These are phyloP conservation scores for Drosophila subquinaria DNA, from an alignment of 2,888 invertebrate species.

Conservation along the genomic window DNA sequence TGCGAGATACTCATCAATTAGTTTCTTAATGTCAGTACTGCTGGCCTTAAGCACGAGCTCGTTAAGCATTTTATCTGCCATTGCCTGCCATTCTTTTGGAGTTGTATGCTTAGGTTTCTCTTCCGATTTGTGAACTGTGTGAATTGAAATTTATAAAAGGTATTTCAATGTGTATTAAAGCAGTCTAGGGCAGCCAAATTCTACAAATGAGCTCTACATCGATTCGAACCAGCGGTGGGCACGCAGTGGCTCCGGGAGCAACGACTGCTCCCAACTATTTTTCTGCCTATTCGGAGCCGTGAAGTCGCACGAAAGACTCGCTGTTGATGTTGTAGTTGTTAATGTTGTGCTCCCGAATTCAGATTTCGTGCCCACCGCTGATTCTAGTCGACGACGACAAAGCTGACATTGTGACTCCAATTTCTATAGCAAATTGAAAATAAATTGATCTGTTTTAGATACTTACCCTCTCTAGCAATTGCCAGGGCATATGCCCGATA, in stretches of 20 bases:
- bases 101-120: neutral
- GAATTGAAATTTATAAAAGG: neutral
- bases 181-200: too few species aligned
- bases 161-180: neutral
- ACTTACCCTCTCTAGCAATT: slow-evolving; percentile 48
- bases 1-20: slow-evolving; percentile 44
- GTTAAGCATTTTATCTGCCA: slow-evolving; percentile 29
- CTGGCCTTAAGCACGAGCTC: slow-evolving; percentile 23
- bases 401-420: too few species aligned
- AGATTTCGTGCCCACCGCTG: too few species aligned
- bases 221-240: too few species aligned
- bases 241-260: too few species aligned
- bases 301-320: too few species aligned
- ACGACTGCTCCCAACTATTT: too few species aligned
- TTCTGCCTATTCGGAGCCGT: too few species aligned
- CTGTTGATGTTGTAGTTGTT: too few species aligned
- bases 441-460: neutral
- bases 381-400: too few species aligned
- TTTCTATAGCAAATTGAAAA: neutral
- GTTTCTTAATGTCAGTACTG: slow-evolving; percentile 25
- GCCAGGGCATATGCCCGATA: slow-evolving; percentile 54
- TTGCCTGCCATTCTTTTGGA: slow-evolving; percentile 14
- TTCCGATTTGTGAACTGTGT: slow-evolving; percentile 24
- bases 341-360: too few species aligned
- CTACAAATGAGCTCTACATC: too few species aligned